Evolutionary conservation across 2,797 vertebrate genomes (phyloP), one percentile per base, ranked within the genome.

Genomic region (Acropternis orthonyx): DNA sequence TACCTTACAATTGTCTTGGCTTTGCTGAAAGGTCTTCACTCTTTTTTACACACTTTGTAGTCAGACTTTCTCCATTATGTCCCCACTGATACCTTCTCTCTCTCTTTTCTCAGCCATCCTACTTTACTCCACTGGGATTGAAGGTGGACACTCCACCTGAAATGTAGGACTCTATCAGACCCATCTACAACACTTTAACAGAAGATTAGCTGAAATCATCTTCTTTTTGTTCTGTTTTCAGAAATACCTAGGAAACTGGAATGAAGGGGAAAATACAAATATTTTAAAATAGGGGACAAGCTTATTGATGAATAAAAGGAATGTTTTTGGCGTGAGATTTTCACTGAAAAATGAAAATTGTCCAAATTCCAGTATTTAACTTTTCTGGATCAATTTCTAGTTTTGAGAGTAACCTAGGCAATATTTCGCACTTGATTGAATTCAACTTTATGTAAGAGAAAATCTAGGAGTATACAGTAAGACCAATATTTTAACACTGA

Each of bases 241-340:
- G 24, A 65, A 63, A 52, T 68, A 49, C 3, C 37, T 41, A 5
- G 16, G 10, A 41, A 91, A 52, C 9, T 27, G 12, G 4, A 83
- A 43, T 1, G 1, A 79, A 63, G 23, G 3, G 1, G 34, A 69
- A 61, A n/a, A 3, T 0, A 1, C 7, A 39, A 43, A 46, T 12
- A 55, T 37, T 76, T 80, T n/a, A 71, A 93, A 88, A 44, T 13
- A 74, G 5, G 5, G 6, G 2, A 36, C 1, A 62, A 83, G 73
- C 0, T 16, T 69, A 23, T 5, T 62, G 34, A 27, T 17, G 3
- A 77, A 74, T 32, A 41, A 46, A 58, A 66, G 11, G 0, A 67
- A 32, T 1, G 37, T 44, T 88, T 82, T 80, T 65, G 4, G 2
- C 7, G 71, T 32, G 6, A 77, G 11, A 49, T 67, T 81, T 74